These are phyloP conservation scores for Monopis laevigella DNA, from an alignment of 2,888 invertebrate species.

Conservation along the genomic window DNA sequence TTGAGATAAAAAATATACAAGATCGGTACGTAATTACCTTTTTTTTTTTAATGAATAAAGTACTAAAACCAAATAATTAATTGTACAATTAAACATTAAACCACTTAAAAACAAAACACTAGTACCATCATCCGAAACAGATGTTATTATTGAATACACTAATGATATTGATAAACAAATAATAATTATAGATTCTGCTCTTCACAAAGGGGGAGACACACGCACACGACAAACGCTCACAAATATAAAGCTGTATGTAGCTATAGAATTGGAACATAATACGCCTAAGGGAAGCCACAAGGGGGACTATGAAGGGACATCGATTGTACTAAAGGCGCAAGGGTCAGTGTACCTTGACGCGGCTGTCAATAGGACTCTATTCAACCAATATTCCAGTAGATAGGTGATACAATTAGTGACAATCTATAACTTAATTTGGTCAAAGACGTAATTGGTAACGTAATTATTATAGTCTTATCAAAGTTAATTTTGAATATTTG, in stretches of 20 bases:
- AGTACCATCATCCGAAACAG: too few species aligned
- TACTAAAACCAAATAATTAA: too few species aligned
- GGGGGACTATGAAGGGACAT: conserved; percentile 18
- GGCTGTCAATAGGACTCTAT: conserved; percentile 24
- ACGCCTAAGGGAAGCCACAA: conserved; percentile 5
- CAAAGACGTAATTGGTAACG: neutral
- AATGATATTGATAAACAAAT: conserved; percentile 10
- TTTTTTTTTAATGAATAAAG: too few species aligned
- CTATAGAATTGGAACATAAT: conserved; percentile 5
- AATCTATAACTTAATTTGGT: neutral
- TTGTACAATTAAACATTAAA: too few species aligned
- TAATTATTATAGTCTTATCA: neutral
- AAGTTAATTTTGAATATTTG: too few species aligned
- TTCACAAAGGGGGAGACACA: neutral
- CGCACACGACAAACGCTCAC: neutral
- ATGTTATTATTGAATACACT: conserved; percentile 4
- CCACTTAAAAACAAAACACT: too few species aligned
- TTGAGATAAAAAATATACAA: too few species aligned
- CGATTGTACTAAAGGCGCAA: conserved; percentile 37
- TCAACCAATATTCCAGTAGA: conserved; percentile 49
- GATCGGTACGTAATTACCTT: too few species aligned
- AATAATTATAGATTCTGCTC: conserved; percentile 6
- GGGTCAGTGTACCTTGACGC: conserved; percentile 50
- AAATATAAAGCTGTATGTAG: conserved; percentile 1
- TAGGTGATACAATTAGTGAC: conserved; percentile 53